Conservation (phyloP, 2,797 vertebrate species). For the Calcarius lapponicus region DNA sequence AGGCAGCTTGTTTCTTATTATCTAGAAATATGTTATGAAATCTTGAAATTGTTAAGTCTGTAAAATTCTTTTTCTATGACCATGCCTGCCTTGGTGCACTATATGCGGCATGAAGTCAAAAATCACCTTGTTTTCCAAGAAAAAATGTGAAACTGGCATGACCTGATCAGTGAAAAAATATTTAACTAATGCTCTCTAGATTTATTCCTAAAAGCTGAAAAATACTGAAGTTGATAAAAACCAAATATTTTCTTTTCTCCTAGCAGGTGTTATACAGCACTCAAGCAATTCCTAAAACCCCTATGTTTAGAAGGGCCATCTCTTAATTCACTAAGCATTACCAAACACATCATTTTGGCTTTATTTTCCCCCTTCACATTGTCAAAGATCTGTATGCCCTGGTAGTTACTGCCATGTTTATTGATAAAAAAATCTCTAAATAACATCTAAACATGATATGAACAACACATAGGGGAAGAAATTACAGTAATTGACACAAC, state of each 20-base stretch:
- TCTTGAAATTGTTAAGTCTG: neutral
- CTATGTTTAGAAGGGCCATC: neutral
- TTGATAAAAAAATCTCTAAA: neutral
- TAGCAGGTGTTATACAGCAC: neutral
- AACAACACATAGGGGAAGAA: constrained; percentile 14
- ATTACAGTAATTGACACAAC: neutral
- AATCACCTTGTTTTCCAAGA: neutral
- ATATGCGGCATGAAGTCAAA: neutral
- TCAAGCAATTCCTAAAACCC: neutral
- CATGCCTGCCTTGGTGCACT: neutral
- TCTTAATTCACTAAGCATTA: neutral
- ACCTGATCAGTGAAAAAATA: neutral
- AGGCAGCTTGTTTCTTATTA: neutral
- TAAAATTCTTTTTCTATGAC: neutral
- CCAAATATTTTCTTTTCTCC: neutral
- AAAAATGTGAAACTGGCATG: neutral
- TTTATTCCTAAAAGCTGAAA: neutral
- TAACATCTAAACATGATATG: neutral
- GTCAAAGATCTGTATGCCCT: neutral
- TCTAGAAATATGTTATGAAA: neutral
- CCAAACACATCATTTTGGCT: neutral
- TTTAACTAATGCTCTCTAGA: neutral
- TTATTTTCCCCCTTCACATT: neutral
- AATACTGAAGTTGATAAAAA: neutral
- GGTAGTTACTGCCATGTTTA: neutral